Percentiles rank a stretch among this genome's conserved stretches.
phyloP scores from a whole-genome alignment of 2,888 invertebrate species.

The Zaprionus bogoriensis region DNA sequence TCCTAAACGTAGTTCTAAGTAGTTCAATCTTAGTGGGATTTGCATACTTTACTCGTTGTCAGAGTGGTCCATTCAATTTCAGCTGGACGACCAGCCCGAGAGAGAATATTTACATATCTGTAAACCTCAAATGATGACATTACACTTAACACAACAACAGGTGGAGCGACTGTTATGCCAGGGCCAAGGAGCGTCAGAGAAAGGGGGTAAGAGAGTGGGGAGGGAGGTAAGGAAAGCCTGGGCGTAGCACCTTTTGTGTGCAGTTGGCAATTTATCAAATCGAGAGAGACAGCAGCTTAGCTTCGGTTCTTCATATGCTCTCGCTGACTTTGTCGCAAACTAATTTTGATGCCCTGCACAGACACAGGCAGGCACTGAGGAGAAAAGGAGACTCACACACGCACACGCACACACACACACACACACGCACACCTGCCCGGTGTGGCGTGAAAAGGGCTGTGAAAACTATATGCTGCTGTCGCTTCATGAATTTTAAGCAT shows the following conservation, averaged over 20 bases:
- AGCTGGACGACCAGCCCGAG: not conserved
- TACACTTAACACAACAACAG: constrained; percentile 51
- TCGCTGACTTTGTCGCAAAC: constrained; percentile 29
- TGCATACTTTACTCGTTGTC: constrained; percentile 4
- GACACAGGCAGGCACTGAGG: too few relatives aligned
- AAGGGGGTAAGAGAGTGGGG: not conserved
- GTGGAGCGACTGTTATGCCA: constrained; percentile 31
- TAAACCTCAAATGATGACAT: constrained; percentile 49
- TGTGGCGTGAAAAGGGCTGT: constrained; percentile 9
- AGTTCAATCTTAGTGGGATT: constrained; percentile 14
- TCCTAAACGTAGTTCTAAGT: not conserved
- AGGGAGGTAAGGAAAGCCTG: not conserved
- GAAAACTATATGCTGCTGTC: constrained; percentile 39
- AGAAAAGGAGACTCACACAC: too few relatives aligned
- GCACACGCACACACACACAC: not conserved
- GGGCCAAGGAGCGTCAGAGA: constrained; percentile 4
- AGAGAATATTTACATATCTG: constrained; percentile 27
- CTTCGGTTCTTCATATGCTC: not conserved
- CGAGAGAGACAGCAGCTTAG: constrained; percentile 55
- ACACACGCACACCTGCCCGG: constrained; percentile 12
- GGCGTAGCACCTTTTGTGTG: constrained; percentile 24
- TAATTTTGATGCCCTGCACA: constrained; percentile 44
- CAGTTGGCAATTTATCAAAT: constrained; percentile 65
- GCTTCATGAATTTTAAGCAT: constrained; percentile 67
- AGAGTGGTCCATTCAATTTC: constrained; percentile 29